A percentile compares a stretch with the other conserved stretches of the same genome.
Conservation (phyloP, 2,113 vertebrate genomes). For the Aptenodytes patagonicus region DNA sequence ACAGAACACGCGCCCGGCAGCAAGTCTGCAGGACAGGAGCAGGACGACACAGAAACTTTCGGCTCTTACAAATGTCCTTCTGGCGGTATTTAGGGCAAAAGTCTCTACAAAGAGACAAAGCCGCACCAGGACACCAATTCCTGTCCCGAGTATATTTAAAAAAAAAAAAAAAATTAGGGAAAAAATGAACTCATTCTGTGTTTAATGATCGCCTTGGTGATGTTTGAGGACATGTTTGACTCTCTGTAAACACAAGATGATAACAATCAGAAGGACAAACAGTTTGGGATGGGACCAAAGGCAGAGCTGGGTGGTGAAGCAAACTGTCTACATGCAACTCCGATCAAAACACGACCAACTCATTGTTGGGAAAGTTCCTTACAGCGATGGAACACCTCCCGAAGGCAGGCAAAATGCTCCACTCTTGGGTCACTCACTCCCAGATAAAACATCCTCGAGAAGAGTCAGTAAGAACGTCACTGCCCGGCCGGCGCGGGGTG, state of each 20-base stretch:
- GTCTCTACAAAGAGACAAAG: not conserved
- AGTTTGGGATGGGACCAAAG: not conserved
- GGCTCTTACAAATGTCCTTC: not conserved
- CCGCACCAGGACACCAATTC: accelerated
- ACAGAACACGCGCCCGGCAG: not conserved
- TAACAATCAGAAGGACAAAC: not conserved
- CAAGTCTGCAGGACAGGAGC: not conserved
- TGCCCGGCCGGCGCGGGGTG: accelerated
- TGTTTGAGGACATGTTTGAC: not conserved
- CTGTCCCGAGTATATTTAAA: not conserved
- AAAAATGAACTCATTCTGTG: not conserved
- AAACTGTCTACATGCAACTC: not conserved
- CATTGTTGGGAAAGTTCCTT: accelerated
- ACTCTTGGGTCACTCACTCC: accelerated
- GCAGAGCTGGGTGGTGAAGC: not conserved
- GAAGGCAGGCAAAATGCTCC: accelerated
- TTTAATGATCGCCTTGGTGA: not conserved
- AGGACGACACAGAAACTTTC: not conserved
- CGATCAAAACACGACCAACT: accelerated
- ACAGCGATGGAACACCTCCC: accelerated
- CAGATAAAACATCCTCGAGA: not conserved
- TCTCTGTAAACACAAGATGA: not conserved
- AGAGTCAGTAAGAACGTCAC: accelerated
- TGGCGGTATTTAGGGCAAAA: not conserved
- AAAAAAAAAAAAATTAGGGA: accelerated